Percentiles rank a stretch among this genome's conserved stretches.
Conservation (phyloP, 2,113 vertebrate genomes). For the Brachypodius melanocephalos region DNA sequence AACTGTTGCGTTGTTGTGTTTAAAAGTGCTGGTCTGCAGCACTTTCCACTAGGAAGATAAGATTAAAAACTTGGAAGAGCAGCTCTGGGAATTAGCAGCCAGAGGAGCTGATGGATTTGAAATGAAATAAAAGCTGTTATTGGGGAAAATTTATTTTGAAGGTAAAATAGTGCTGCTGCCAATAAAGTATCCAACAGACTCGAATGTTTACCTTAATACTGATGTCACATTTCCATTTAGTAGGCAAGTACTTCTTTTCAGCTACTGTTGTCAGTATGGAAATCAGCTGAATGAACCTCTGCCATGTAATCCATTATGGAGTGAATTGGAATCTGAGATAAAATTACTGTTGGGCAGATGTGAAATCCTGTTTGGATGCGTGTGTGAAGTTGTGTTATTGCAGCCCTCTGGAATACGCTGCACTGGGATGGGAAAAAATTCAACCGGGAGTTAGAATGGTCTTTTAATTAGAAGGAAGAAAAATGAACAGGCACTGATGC, state of each 20-base stretch:
- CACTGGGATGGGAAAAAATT: neutral
- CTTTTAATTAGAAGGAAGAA: constrained; percentile 5
- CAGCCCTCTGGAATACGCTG: neutral
- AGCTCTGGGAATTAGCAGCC: constrained; percentile 50
- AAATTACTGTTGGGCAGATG: neutral
- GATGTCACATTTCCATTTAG: constrained; percentile 34
- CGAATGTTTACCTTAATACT: constrained; percentile 11
- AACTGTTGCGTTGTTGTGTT: constrained; percentile 45
- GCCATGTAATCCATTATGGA: neutral
- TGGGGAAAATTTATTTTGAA: constrained; percentile 40
- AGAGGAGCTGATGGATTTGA: constrained; percentile 42
- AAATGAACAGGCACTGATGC: neutral
- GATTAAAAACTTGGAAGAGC: constrained; percentile 48
- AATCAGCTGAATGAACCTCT: constrained; percentile 9
- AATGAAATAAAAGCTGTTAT: constrained; percentile 51
- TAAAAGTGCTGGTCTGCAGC: constrained; percentile 52
- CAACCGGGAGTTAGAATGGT: neutral
- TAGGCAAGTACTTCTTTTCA: neutral
- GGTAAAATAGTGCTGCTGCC: neutral
- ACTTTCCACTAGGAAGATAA: constrained; percentile 41
- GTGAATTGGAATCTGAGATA: neutral
- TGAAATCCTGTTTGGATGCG: rapidly evolving
- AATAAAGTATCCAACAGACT: constrained; percentile 7
- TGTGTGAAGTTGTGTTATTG: neutral
- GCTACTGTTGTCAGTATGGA: constrained; percentile 24